Conservation (phyloP, 2,113 vertebrate species). For the Eulemur rufifrons region DNA sequence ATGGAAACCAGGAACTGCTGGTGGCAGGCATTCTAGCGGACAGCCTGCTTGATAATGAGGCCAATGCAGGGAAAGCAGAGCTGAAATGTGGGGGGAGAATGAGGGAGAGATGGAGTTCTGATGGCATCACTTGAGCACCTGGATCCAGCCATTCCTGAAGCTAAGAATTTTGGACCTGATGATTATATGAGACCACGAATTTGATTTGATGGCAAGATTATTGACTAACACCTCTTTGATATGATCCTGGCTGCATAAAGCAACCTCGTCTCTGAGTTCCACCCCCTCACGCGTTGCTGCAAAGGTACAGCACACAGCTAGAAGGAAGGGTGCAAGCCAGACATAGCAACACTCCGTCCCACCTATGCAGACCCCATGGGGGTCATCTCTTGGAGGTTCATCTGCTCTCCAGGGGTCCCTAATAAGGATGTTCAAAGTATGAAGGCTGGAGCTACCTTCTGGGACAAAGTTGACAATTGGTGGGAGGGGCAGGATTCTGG, state of each 20-base stretch:
- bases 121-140: background rate
- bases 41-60: background rate
- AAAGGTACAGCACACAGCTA: background rate
- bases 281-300: background rate
- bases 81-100: too few species aligned
- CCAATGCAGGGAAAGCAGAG: background rate
- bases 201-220: background rate
- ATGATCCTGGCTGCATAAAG: background rate
- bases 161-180: background rate
- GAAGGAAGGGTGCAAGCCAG: background rate
- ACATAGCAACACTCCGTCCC: background rate
- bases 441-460: background rate
- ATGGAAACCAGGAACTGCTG: background rate
- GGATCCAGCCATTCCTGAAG: conserved; percentile 26
- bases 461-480: background rate
- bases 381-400: background rate
- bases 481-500: background rate
- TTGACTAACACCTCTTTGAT: background rate
- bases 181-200: background rate
- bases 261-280: background rate
- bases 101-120: background rate
- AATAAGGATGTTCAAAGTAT: background rate
- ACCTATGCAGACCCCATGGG: rapidly evolving
- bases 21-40: background rate
- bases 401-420: background rate